These are phyloP conservation scores for Allygus modestus DNA, from an alignment of 2,888 invertebrate genomes.

Conservation along the genomic window DNA sequence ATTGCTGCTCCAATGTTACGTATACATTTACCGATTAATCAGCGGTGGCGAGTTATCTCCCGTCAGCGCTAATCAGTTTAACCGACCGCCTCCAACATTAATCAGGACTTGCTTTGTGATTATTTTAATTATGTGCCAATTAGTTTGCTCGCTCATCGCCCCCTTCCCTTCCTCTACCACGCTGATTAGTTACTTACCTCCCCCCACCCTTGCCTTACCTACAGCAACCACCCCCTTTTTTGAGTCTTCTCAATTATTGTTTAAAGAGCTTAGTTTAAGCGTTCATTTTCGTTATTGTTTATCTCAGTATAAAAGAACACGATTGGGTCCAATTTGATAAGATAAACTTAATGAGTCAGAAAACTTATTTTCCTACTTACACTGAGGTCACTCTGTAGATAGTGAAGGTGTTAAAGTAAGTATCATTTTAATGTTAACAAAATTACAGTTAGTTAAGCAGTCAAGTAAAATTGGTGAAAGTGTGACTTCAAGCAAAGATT, in stretches of 20 bases:
- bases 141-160: slow-evolving; percentile 56
- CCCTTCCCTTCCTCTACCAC: slow-evolving; percentile 6
- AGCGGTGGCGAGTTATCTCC: slow-evolving; percentile 21
- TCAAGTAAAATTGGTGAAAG: too few species aligned
- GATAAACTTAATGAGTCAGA: too few species aligned
- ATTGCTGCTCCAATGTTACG: slow-evolving; percentile 25
- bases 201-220: not conserved
- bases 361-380: too few species aligned
- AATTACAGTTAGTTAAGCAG: too few species aligned
- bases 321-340: too few species aligned
- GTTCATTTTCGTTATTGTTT: not conserved
- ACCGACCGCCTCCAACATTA: slow-evolving; percentile 50
- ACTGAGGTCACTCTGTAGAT: too few species aligned
- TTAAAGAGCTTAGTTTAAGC: not conserved
- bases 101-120: slow-evolving; percentile 60
- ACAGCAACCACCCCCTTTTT: not conserved
- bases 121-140: slow-evolving; percentile 63
- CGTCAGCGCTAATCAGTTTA: slow-evolving; percentile 48
- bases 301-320: too few species aligned
- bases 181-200: not conserved
- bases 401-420: too few species aligned
- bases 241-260: not conserved
- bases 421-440: too few species aligned
- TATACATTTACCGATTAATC: slow-evolving; percentile 41
- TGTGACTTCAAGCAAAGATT: too few species aligned